Evolutionary conservation across 2,797 vertebrate genomes (phyloP), one percentile per base, ranked within the genome.

Genomic region (Tokudaia muenninki): DNA sequence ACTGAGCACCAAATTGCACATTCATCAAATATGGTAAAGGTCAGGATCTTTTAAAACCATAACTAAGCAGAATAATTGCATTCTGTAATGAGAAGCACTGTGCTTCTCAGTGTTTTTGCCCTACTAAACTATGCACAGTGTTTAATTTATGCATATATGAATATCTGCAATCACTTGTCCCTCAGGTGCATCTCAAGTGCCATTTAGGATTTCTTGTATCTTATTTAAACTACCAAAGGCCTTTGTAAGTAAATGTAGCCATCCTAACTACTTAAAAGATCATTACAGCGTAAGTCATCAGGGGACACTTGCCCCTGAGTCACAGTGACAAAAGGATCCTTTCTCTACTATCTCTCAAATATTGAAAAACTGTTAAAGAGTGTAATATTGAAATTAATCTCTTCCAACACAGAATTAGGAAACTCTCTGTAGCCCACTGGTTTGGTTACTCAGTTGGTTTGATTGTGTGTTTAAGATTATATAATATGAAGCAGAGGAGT

Each of bases 181-280:
- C 83, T 87, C 93, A 97, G 98, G 97, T 94, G 81, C 91, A 97
- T 92, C 90, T 97, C 97, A 97, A 79, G 79, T 98, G 87, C 97
- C 97, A 97, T 95, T 97, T 97, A 96, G 92, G 97, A 65, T 94
- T 97, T 97, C 94, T 82, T 94, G 90, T 94, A 87, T 97, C 72
- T 97, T 97, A 91, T 75, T 96, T 95, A 95, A 96, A 96, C 77
- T 81, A 57, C 77, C 59, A 93, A 96, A 97, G 90, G 44, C 50
- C 77, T 97, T 97, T 70, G 47, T 74, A 94, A 91, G 21, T 63
- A 86, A 91, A 78, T 57, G 37, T 52, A 91, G 84, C 44, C 52
- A 72, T 52, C 1, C 93, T 55, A 75, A 81, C 87, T 70, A 92
- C 14, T 87, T 94, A 55, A 16, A 31, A 6, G n/a, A 24, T 34